Percentiles rank a stretch among this genome's conserved stretches.
Evolutionary conservation across 2,113 vertebrate species (phyloP).

Genomic region (Chloroceryle aenea): DNA sequence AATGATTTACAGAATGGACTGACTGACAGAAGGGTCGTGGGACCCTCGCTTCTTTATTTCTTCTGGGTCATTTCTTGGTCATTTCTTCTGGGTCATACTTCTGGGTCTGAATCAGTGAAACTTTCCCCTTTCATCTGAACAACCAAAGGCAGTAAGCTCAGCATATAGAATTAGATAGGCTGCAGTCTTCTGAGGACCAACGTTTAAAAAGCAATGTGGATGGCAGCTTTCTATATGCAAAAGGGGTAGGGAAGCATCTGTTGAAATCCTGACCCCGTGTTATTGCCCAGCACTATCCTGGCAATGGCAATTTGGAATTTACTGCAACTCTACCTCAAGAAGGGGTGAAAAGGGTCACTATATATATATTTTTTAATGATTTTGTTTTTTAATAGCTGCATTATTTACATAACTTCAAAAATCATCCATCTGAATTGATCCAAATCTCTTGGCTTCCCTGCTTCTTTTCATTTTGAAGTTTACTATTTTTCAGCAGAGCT

Average conservation of each 20-base stretch:
- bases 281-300: background rate
- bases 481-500: background rate
- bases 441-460: background rate
- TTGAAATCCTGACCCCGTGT: background rate
- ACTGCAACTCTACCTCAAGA: background rate
- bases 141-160: background rate
- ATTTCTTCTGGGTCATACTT: slow-evolving; percentile 3
- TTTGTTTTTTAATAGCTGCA: background rate
- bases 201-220: background rate
- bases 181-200: background rate
- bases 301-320: background rate
- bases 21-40: background rate
- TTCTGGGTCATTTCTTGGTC: slow-evolving; percentile 3
- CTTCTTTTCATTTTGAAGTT: background rate
- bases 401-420: background rate
- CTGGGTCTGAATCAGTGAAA: background rate
- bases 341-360: background rate
- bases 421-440: background rate
- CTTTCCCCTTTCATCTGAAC: background rate
- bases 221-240: background rate
- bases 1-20: background rate
- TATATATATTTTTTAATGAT: too few species aligned
- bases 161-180: background rate
- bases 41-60: background rate
- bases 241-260: background rate